Conservation (phyloP, 2,888 invertebrate genomes). For the Trisateles emortualis region DNA sequence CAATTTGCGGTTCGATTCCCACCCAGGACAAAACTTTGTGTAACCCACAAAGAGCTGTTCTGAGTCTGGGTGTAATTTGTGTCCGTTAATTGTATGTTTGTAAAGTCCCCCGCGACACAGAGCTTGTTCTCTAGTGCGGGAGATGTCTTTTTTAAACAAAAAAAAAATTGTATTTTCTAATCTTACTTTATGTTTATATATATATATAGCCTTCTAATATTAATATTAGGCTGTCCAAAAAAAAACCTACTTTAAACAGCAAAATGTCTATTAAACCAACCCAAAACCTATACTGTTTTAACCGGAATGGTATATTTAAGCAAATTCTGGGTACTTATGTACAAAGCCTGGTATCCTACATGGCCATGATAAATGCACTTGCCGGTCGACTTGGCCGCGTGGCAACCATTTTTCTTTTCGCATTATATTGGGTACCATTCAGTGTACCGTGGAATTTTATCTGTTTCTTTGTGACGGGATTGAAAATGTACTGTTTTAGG, state of each 20-base stretch:
- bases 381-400: slow-evolving; percentile 40
- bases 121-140: too few species aligned
- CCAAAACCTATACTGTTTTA: slow-evolving; percentile 8
- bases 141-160: too few species aligned
- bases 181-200: too few species aligned
- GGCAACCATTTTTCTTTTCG: slow-evolving; percentile 47
- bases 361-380: slow-evolving; percentile 48
- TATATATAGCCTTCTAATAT: too few species aligned
- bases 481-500: not conserved
- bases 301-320: slow-evolving; percentile 30
- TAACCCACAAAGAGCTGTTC: too few species aligned
- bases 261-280: not conserved
- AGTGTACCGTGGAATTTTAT: slow-evolving; percentile 19
- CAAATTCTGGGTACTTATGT: slow-evolving; percentile 32
- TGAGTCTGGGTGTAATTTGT: too few species aligned
- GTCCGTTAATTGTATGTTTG: too few species aligned
- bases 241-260: not conserved
- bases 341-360: slow-evolving; percentile 32
- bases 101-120: too few species aligned
- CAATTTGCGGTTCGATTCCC: too few species aligned
- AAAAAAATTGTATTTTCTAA: too few species aligned
- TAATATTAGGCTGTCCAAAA: too few species aligned
- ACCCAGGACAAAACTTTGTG: too few species aligned
- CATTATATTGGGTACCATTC: slow-evolving; percentile 37
- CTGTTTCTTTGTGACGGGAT: slow-evolving; percentile 8